Percentiles rank a stretch among this genome's conserved stretches.
phyloP scores from a whole-genome alignment of 2,797 vertebrate genomes.

The Lagodon rhomboides region DNA sequence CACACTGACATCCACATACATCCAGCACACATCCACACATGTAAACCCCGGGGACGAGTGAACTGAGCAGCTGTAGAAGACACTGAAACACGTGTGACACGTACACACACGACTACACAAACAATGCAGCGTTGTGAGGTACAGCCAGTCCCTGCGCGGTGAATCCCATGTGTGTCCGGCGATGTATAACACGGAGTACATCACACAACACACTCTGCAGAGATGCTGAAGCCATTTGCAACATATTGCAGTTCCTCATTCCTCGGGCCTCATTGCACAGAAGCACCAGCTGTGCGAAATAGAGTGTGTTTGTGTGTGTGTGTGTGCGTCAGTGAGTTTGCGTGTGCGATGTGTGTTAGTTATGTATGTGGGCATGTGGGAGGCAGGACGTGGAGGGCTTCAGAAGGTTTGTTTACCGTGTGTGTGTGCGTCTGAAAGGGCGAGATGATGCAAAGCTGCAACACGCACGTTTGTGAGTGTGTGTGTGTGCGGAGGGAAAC shows the following conservation, averaged over 20 bases:
- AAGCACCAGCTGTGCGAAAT: slow-evolving; percentile 66
- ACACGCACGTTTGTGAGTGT: slow-evolving; percentile 12
- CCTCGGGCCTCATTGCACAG: slow-evolving; percentile 63
- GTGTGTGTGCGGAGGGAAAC: slow-evolving; percentile 17
- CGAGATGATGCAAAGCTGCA: slow-evolving; percentile 47
- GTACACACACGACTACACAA: slow-evolving; percentile 5
- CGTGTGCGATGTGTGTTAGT: slow-evolving; percentile 6
- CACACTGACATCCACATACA: slow-evolving; percentile 5
- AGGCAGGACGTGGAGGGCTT: slow-evolving; percentile 35
- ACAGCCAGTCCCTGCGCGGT: background rate
- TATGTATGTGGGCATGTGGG: slow-evolving; percentile 45
- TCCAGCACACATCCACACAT: background rate
- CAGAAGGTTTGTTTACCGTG: slow-evolving; percentile 44
- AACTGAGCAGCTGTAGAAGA: slow-evolving; percentile 16
- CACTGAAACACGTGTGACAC: slow-evolving; percentile 17
- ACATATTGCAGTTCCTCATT: slow-evolving; percentile 69
- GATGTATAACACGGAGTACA: slow-evolving; percentile 35
- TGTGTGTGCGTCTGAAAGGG: slow-evolving; percentile 28
- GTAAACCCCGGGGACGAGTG: slow-evolving; percentile 12
- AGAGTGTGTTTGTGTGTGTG: slow-evolving; percentile 8
- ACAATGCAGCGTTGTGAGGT: slow-evolving; percentile 11
- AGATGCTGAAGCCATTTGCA: slow-evolving; percentile 63
- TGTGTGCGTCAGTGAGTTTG: slow-evolving; percentile 15
- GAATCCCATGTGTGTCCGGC: slow-evolving; percentile 31
- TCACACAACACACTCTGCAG: slow-evolving; percentile 44